Evolutionary conservation across 2,888 invertebrate genomes (phyloP), one percentile per base, ranked within the genome.

Genomic region (Cantharis rustica): DNA sequence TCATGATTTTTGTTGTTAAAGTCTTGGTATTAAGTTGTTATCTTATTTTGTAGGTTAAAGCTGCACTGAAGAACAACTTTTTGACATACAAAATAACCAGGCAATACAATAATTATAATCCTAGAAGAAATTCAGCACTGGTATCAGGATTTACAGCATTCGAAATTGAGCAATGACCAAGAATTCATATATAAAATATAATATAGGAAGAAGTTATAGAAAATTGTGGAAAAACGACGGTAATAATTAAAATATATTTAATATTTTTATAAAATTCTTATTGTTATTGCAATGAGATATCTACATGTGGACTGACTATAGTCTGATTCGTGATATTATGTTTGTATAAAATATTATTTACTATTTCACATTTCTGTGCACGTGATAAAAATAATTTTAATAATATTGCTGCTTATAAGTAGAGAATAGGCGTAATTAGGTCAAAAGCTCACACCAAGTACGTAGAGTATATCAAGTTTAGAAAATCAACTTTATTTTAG

Each of bases 11-110:
- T 26, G 0, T 26, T 10, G 2, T 26, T 26, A 10, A 26, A 10
- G 26, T 26, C 1, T 10, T 26, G 10, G 1, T 26, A 26, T 13
- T 11, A 31, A 31, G 3, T n/a, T 31, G 13, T 5, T 31, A 31
- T 13, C 4, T 4, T 3, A 3, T 31, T 61, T 79, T 80, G 2
- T 72, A 90, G 90, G 90, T 90, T 10, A 88, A 89, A 61, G 82
- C 88, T 15, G 90, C 88, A 61, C 83, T 90, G 77, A 84, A 88
- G 20, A 90, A 89, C 83, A 89, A 88, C 75, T 77, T 90, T 63
- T 84, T 87, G 16, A 87, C 89, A 17, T 89, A 88, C 79, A 86
- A 89, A 85, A 89, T 89, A 5, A 82, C 88, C 61, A 87, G 89
- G 27, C 88, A 88, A 2, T 17, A 69, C 31, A 84, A 87, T 7